Conservation (phyloP, 2,113 vertebrate species). For the Alouatta palliata region DNA sequence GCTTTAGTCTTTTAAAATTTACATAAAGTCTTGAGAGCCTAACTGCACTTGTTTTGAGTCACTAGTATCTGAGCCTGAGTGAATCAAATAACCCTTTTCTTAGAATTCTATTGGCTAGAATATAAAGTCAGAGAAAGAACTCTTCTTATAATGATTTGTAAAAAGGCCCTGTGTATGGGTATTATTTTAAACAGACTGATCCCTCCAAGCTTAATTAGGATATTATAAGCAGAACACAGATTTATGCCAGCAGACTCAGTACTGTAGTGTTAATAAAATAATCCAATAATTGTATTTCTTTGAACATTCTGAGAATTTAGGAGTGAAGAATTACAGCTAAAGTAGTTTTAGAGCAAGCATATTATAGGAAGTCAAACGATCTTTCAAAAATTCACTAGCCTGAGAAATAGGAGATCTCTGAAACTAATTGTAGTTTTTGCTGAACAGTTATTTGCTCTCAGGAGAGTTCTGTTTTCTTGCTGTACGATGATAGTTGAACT, state of each 20-base stretch:
- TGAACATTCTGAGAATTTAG: neutral
- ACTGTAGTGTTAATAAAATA: neutral
- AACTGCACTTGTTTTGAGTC: neutral
- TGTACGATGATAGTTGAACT: neutral
- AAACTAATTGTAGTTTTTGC: neutral
- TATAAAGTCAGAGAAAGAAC: neutral
- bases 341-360: neutral
- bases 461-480: neutral
- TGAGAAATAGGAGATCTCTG: neutral
- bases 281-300: neutral
- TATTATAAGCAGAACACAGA: neutral
- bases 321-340: neutral
- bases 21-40: neutral
- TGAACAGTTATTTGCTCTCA: neutral
- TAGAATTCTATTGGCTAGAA: neutral
- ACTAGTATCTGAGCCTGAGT: neutral
- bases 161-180: neutral
- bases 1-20: neutral
- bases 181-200: neutral
- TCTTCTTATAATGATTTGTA: neutral
- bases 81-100: neutral
- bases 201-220: neutral
- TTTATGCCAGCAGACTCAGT: neutral
- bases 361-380: neutral
- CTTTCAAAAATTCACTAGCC: neutral